Evolutionary conservation across 2,888 invertebrate genomes (phyloP).

Genomic region (Phlogophora meticulosa): DNA sequence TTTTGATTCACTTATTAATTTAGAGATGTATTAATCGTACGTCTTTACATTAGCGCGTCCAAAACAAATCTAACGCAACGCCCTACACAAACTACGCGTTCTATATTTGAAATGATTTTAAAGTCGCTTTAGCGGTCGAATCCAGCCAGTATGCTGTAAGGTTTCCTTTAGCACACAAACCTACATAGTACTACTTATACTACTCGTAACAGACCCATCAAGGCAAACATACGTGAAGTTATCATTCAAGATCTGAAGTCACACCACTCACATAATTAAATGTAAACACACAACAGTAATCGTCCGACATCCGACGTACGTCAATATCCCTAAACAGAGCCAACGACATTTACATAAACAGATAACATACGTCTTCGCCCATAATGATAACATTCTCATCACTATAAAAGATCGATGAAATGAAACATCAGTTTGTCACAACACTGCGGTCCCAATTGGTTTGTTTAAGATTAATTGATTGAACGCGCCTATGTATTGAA

Average conservation of each 20-base stretch:
- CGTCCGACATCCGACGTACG: conserved; percentile 16
- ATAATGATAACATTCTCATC: conserved; percentile 48
- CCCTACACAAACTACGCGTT: too few relatives aligned
- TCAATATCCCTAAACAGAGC: conserved; percentile 43
- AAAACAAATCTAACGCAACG: too few relatives aligned
- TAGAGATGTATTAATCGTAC: too few relatives aligned
- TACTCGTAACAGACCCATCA: neutral
- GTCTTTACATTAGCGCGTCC: too few relatives aligned
- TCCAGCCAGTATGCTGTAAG: too few relatives aligned
- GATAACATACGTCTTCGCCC: conserved; percentile 14
- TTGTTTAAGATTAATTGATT: conserved; percentile 52
- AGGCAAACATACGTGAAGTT: neutral
- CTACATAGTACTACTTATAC: too few relatives aligned
- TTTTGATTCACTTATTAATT: too few relatives aligned
- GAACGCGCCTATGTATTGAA: conserved; percentile 26
- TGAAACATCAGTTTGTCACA: conserved; percentile 30
- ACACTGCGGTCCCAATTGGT: conserved; percentile 36
- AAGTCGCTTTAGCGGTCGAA: too few relatives aligned
- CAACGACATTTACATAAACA: conserved; percentile 29
- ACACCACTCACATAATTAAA: conserved; percentile 37
- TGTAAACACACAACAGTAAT: conserved; percentile 36
- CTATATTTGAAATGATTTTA: too few relatives aligned
- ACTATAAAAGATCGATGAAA: conserved; percentile 29
- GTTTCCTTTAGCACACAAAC: too few relatives aligned
- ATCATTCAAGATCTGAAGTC: conserved; percentile 12